Evolutionary conservation across 2,113 vertebrate genomes (phyloP), one percentile per base, ranked within the genome.

Genomic region (Rallus limicola): DNA sequence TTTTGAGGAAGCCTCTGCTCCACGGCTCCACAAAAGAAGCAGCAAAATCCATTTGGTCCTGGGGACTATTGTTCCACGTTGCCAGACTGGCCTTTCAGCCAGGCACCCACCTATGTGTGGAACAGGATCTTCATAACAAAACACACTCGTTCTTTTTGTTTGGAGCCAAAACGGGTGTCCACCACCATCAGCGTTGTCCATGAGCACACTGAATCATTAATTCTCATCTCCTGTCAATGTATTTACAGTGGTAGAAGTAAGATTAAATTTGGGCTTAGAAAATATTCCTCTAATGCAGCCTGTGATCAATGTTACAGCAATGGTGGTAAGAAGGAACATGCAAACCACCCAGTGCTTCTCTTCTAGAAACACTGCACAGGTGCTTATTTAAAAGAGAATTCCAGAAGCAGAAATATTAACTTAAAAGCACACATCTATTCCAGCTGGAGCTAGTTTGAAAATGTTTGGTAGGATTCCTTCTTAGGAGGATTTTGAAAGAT

Each of bases 101-200:
- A 60, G 68, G 28, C 50, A 34, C 83, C 75, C 21, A 10, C 70
- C 55, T 82, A 4, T 60, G 82, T 40, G 28, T 46, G 56, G 63
- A 88, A 63, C 88, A 88, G 26, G 82, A 60, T 83, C 72, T 86
- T 88, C 31, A 9, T 74, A 88, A 88, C 50, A 86, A 92, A 94
- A 81, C 82, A 78, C 56, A 38, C 28, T 74, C 64, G 63, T 74
- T 70, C 55, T 83, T 92, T 92, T 88, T 93, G 76, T 90, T 65
- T 88, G 83, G 81, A 91, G 46, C 44, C 52, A 67, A 44, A 82
- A 82, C 48, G 33, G 52, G 40, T 62, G 56, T 92, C 82, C 72
- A 44, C 80, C 60, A 58, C 25, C 48, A 88, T 62, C 83, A 78
- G 55, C 42, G 52, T 31, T 58, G 48, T 36, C 55, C 68, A 19